Percentiles rank a stretch among this genome's conserved stretches.
Conservation (phyloP, 2,888 invertebrate species). For the Crematogaster levior region DNA sequence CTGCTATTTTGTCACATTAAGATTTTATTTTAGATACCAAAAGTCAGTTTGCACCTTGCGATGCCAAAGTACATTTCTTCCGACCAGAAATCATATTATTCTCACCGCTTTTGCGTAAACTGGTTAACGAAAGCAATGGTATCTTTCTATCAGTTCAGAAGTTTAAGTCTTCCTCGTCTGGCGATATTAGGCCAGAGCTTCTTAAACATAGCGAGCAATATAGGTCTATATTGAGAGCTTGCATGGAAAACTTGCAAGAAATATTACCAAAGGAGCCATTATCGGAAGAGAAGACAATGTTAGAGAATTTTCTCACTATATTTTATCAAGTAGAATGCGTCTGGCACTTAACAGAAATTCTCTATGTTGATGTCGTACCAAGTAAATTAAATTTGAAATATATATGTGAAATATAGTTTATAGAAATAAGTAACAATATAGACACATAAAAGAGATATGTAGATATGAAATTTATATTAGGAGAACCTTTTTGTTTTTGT, state of each 20-base stretch:
- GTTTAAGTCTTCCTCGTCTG: slow-evolving; percentile 86
- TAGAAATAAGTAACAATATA: too few species aligned
- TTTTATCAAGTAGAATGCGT: slow-evolving; percentile 97
- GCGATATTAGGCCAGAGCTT: slow-evolving; percentile 89
- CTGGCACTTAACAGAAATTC: slow-evolving; percentile 97
- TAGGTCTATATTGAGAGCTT: slow-evolving; percentile 93
- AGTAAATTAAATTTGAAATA: slow-evolving; percentile 86
- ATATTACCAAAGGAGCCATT: slow-evolving; percentile 84
- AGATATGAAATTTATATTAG: not conserved
- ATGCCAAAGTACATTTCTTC: slow-evolving; percentile 88
- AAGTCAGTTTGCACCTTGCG: slow-evolving; percentile 86
- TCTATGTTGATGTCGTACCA: slow-evolving; percentile 93
- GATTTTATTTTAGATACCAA: slow-evolving; percentile 83
- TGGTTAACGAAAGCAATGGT: slow-evolving; percentile 93
- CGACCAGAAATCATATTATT: slow-evolving; percentile 91
- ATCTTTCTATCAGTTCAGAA: slow-evolving; percentile 91
- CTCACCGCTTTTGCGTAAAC: slow-evolving; percentile 90
- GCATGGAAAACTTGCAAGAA: slow-evolving; percentile 92
- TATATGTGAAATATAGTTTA: not conserved
- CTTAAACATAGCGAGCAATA: slow-evolving; percentile 94
- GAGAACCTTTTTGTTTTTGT: not conserved
- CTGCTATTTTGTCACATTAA: not conserved
- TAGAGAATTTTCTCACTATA: slow-evolving; percentile 90
- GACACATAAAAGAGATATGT: not conserved
- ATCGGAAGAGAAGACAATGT: slow-evolving; percentile 86